Evolutionary conservation across 1,140 invertebrate genomes (phyloP).

Genomic region (Drosophila lowei): DNA sequence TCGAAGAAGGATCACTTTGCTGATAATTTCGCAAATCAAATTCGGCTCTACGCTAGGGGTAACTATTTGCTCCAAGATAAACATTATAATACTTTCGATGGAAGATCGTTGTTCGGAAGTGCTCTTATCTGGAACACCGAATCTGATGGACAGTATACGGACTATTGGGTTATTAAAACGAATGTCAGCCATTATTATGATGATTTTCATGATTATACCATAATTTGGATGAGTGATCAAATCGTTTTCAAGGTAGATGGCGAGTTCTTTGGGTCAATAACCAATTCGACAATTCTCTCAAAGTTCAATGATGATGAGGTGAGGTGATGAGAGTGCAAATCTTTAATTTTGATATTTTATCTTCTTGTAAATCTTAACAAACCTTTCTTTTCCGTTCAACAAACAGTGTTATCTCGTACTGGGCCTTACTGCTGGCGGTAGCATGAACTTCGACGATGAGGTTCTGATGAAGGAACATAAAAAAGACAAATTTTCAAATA

Average conservation of each 20-base stretch:
- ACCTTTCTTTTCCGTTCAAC: not conserved
- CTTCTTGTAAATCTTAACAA: too few relatives aligned
- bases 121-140: not conserved
- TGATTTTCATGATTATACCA: slow-evolving; percentile 86
- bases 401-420: slow-evolving; percentile 81
- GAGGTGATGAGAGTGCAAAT: too few relatives aligned
- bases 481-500: slow-evolving; percentile 10
- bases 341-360: too few relatives aligned
- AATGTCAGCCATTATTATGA: slow-evolving; percentile 83
- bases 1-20: not conserved
- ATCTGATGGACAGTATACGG: too few relatives aligned
- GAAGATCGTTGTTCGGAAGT: slow-evolving; percentile 15
- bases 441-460: slow-evolving; percentile 45
- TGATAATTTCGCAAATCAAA: not conserved
- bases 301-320: not conserved
- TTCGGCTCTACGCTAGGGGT: slow-evolving; percentile 31
- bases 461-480: not conserved
- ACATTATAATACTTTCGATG: not conserved
- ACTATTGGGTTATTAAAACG: not conserved
- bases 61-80: not conserved
- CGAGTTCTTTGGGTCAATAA: slow-evolving; percentile 44
- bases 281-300: not conserved
- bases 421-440: slow-evolving; percentile 48
- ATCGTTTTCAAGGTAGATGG: slow-evolving; percentile 85
- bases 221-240: slow-evolving; percentile 85